Conservation (phyloP, 1,140 invertebrate species). For the Coelopa frigida region DNA sequence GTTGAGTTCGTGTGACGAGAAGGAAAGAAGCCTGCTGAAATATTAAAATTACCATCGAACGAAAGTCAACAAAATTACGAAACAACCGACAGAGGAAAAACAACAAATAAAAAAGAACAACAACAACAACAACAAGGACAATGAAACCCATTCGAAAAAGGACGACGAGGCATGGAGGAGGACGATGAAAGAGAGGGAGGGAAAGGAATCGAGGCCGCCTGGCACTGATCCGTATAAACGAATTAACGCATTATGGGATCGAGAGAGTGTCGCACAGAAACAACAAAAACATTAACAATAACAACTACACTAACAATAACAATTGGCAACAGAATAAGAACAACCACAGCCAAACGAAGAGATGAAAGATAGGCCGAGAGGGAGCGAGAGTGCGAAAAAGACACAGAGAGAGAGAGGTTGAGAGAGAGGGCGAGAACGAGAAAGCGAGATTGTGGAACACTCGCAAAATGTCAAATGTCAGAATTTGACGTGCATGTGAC, state of each 20-base stretch:
- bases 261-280: background rate
- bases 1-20: background rate
- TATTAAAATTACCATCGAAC: background rate
- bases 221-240: background rate
- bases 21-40: background rate
- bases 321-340: background rate
- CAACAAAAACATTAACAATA: no score
- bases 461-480: constrained; percentile 46
- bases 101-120: constrained; percentile 9
- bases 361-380: constrained; percentile 3
- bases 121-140: background rate
- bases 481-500: constrained; percentile 45
- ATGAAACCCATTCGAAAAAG: background rate
- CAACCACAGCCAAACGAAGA: background rate
- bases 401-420: background rate
- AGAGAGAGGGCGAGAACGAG: background rate
- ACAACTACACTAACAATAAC: background rate
- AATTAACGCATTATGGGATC: constrained; percentile 11
- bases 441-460: constrained; percentile 13
- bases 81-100: constrained; percentile 1
- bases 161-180: background rate
- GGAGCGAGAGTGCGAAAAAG: constrained; percentile 2
- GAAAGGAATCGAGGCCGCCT: background rate
- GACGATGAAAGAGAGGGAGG: background rate
- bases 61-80: background rate